These are phyloP conservation scores for Perca schrenkii DNA, from an alignment of 2,113 vertebrate species.

Conservation along the genomic window DNA sequence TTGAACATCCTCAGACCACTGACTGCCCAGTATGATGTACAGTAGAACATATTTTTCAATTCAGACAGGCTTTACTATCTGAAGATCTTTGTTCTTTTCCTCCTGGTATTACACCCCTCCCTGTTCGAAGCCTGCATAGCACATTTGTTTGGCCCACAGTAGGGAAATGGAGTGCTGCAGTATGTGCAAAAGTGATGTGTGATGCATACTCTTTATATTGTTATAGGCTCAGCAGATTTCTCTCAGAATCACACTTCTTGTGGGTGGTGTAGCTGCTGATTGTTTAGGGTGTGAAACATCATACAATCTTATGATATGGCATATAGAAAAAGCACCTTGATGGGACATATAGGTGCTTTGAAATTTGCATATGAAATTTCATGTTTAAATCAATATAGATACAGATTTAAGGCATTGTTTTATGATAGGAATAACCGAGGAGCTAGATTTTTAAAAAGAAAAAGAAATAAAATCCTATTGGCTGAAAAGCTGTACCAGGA, in stretches of 20 bases:
- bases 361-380: too few species aligned
- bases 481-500: background rate
- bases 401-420: background rate
- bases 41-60: background rate
- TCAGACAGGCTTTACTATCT: background rate
- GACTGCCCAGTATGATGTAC: background rate
- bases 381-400: background rate
- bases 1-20: conserved; percentile 2
- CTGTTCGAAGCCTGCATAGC: background rate
- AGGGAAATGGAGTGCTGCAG: background rate
- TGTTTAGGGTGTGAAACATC: background rate
- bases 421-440: background rate
- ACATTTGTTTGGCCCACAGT: background rate
- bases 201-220: background rate
- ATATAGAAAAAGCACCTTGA: background rate
- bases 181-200: conserved; percentile 5
- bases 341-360: too few species aligned
- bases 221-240: conserved; percentile 16
- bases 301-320: background rate
- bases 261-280: background rate
- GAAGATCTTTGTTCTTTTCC: background rate
- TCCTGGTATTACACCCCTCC: too few species aligned
- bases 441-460: background rate
- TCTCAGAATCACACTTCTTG: background rate
- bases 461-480: background rate